phyloP scores from a whole-genome alignment of 2,888 invertebrate genomes.

The Melieria picta region DNA sequence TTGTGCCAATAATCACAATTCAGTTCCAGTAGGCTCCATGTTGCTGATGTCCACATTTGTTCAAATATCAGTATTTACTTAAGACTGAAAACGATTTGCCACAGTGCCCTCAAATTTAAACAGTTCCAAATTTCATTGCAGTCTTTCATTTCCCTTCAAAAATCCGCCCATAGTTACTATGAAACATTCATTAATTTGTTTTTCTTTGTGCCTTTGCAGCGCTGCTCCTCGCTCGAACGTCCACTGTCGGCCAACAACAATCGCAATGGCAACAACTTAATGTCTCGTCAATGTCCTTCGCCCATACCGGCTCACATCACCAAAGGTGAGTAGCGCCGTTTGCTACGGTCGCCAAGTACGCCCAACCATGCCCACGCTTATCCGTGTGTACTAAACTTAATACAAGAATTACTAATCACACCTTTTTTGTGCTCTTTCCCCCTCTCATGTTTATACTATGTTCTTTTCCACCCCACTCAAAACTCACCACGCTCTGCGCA shows the following conservation, averaged over 20 bases:
- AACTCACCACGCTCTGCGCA: constrained; percentile 30
- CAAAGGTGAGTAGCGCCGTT: constrained; percentile 69
- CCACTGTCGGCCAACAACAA: constrained; percentile 70
- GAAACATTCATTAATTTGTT: background rate
- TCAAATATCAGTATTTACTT: too few relatives aligned
- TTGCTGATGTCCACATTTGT: too few relatives aligned
- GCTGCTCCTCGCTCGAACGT: constrained; percentile 88
- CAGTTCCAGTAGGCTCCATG: too few relatives aligned
- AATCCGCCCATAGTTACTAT: background rate
- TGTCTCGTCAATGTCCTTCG: constrained; percentile 73
- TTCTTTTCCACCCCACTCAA: constrained; percentile 3
- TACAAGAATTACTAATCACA: constrained; percentile 48
- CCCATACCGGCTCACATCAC: constrained; percentile 81
- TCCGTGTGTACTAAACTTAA: constrained; percentile 4
- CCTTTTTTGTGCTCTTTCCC: constrained; percentile 39
- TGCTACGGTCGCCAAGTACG: constrained; percentile 25
- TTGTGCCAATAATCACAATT: too few relatives aligned
- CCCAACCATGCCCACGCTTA: background rate
- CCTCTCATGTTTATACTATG: constrained; percentile 31
- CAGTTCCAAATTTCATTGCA: background rate
- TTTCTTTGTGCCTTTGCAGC: constrained; percentile 60
- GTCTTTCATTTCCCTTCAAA: background rate
- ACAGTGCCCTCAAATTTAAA: background rate
- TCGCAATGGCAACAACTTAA: constrained; percentile 59
- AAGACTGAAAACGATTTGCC: too few relatives aligned